A percentile compares a stretch with the other conserved stretches of the same genome.
Conservation (phyloP, 2,797 vertebrate species). For the Rhabdophis nuchalis region DNA sequence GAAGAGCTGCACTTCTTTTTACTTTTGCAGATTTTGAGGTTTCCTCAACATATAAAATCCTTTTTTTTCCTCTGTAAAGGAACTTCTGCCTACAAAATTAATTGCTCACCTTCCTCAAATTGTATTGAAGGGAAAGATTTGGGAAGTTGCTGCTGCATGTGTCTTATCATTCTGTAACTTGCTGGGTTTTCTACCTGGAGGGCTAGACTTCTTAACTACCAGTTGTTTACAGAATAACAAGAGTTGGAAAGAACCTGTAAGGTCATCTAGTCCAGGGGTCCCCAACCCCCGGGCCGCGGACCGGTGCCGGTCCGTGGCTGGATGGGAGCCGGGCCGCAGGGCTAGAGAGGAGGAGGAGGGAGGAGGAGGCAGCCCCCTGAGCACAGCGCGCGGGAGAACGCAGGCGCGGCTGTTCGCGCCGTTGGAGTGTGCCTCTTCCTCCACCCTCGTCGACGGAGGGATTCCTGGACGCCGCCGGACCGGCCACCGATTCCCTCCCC, state of each 20-base stretch:
- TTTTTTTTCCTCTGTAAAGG: background rate
- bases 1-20: background rate
- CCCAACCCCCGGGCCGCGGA: no score
- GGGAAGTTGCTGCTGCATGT: background rate
- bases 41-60: background rate
- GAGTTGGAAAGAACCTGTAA: background rate
- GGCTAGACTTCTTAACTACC: background rate
- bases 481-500: no score
- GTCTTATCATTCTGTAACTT: background rate
- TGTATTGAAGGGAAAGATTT: background rate
- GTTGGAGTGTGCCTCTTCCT: no score
- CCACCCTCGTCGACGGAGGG: no score
- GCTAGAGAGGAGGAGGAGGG: no score
- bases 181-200: background rate
- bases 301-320: no score
- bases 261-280: background rate
- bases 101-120: background rate
- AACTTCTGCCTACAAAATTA: background rate
- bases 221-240: background rate
- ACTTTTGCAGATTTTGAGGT: background rate
- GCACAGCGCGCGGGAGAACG: no score
- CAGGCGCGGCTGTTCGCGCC: no score
- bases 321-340: no score
- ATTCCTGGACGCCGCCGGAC: no score
- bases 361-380: no score